A percentile compares a stretch with the other conserved stretches of the same genome.
phyloP scores from a whole-genome alignment of 2,113 vertebrate genomes.

The Podiceps cristatus region DNA sequence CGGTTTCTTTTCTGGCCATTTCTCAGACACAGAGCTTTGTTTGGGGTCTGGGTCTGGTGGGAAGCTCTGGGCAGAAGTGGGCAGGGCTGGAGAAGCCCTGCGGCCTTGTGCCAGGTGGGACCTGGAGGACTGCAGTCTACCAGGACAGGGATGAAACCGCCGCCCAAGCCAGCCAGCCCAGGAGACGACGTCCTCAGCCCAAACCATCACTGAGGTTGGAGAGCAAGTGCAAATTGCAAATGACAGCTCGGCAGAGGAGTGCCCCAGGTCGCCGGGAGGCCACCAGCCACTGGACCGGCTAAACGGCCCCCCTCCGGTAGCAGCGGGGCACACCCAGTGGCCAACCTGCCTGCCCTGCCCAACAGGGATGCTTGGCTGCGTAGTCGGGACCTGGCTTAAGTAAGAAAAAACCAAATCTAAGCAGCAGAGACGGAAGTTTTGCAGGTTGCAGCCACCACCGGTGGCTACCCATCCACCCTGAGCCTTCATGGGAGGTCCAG shows the following conservation, averaged over 20 bases:
- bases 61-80: neutral
- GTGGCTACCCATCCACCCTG: neutral
- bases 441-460: neutral
- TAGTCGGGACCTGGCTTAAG: neutral
- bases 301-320: neutral
- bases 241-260: neutral
- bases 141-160: neutral
- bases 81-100: neutral
- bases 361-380: neutral
- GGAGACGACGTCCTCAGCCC: neutral
- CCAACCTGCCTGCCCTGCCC: neutral
- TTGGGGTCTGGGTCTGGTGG: neutral
- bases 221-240: neutral
- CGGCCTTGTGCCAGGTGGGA: neutral
- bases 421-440: neutral
- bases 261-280: neutral
- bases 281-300: neutral
- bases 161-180: neutral
- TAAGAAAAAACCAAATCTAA: neutral
- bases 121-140: neutral
- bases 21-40: fast-evolving
- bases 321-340: neutral
- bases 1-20: neutral
- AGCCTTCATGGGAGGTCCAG: neutral
- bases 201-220: neutral